Evolutionary conservation across 2,113 vertebrate species (phyloP).

Genomic region (Oxyura jamaicensis): DNA sequence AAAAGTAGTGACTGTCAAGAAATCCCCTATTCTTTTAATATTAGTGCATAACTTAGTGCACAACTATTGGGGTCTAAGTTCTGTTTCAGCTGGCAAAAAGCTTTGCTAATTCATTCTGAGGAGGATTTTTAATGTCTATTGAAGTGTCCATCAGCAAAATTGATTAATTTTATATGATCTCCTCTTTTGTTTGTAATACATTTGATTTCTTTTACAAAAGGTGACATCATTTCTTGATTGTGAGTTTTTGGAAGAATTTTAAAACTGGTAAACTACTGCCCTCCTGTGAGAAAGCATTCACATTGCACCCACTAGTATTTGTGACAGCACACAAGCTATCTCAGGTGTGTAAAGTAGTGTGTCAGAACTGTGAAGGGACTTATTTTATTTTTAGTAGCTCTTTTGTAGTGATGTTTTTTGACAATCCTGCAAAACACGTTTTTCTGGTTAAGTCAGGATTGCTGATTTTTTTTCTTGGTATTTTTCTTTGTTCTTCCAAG

Average conservation of each 20-base stretch:
- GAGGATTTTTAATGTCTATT: background rate
- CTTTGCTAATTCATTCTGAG: background rate
- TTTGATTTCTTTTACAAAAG: background rate
- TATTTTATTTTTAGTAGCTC: background rate
- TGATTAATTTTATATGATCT: background rate
- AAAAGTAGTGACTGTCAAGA: background rate
- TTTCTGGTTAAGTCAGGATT: background rate
- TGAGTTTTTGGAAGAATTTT: background rate
- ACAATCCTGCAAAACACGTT: background rate
- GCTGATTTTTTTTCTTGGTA: background rate
- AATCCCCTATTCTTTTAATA: background rate
- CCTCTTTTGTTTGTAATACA: background rate
- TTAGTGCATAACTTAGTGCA: rapidly evolving
- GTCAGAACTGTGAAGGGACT: background rate
- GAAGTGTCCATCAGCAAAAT: background rate
- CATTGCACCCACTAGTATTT: background rate
- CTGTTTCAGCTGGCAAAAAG: background rate
- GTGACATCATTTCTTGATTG: background rate
- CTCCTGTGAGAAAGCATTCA: constrained; percentile 55
- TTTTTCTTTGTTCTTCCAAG: background rate
- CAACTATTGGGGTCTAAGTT: background rate
- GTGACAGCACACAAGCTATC: background rate
- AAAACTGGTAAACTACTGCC: constrained; percentile 64
- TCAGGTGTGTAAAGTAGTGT: background rate
- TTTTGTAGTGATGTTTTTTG: background rate